A percentile compares a stretch with the other conserved stretches of the same genome.
phyloP scores from a whole-genome alignment of 2,797 vertebrate species.

The Danio albolineatus region DNA sequence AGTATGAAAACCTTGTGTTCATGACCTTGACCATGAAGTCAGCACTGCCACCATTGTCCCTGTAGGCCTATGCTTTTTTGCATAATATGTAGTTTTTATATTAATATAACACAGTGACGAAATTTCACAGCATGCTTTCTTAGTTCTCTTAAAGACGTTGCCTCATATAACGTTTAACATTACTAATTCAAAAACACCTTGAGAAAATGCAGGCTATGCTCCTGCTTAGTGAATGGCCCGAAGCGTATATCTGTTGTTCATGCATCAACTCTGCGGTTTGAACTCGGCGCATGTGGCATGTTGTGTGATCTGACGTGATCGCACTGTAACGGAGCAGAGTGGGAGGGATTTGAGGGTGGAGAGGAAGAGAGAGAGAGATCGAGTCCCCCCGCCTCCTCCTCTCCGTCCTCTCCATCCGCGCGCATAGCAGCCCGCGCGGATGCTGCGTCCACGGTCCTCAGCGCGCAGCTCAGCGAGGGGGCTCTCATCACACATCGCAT shows the following conservation, averaged over 20 bases:
- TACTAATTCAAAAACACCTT: background rate
- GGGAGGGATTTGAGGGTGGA: slow-evolving; percentile 59
- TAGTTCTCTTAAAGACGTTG: background rate
- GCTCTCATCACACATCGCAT: slow-evolving; percentile 65
- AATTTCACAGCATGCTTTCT: background rate
- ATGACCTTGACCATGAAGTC: background rate
- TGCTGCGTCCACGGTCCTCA: slow-evolving; percentile 79
- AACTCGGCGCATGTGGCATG: slow-evolving; percentile 46
- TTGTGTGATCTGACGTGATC: slow-evolving; percentile 61
- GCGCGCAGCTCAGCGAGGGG: slow-evolving; percentile 68
- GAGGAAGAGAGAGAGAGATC: slow-evolving; percentile 32
- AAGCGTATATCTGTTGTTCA: background rate
- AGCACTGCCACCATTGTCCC: background rate
- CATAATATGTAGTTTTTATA: background rate
- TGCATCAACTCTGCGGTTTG: slow-evolving; percentile 16
- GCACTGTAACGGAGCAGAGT: slow-evolving; percentile 51
- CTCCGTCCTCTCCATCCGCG: slow-evolving; percentile 52
- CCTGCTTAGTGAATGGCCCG: background rate
- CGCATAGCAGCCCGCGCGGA: slow-evolving; percentile 71
- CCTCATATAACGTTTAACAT: background rate
- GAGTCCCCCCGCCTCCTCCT: slow-evolving; percentile 47
- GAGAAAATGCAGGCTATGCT: background rate
- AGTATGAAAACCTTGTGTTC: background rate
- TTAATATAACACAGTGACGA: background rate
- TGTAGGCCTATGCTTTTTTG: background rate